Evolutionary conservation across 1,140 invertebrate species (phyloP).

Genomic region (Drosophila punjabiensis): DNA sequence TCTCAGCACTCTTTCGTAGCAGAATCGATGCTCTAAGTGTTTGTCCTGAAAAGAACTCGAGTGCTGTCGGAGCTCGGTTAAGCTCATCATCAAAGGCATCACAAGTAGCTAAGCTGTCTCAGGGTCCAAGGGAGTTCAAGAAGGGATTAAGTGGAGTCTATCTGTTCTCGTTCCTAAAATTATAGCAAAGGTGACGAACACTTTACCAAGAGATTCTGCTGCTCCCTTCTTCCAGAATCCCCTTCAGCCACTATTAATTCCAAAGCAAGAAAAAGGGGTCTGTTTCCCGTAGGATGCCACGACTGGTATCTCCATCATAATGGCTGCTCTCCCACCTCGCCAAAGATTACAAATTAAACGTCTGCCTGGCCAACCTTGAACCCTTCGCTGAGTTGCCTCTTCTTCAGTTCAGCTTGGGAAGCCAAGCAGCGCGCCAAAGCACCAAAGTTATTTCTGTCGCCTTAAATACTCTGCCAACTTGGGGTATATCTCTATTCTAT

Average conservation of each 20-base stretch:
- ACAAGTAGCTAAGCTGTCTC: conserved; percentile 16
- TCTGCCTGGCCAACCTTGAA: conserved; percentile 64
- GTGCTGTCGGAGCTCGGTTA: neutral
- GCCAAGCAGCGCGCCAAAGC: conserved; percentile 19
- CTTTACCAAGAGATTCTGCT: neutral
- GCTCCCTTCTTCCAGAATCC: neutral
- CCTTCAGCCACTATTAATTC: conserved; percentile 8
- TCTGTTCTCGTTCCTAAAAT: neutral
- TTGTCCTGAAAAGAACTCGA: conserved; percentile 5
- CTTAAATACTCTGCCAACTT: conserved; percentile 27
- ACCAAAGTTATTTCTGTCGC: conserved; percentile 73
- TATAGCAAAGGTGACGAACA: neutral
- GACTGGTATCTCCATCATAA: conserved; percentile 22
- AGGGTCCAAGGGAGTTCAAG: conserved; percentile 13
- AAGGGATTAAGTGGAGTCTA: conserved; percentile 20
- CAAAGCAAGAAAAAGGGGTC: neutral
- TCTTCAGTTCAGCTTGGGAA: conserved; percentile 31
- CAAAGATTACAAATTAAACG: conserved; percentile 63
- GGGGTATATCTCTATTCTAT: neutral
- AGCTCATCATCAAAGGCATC: neutral
- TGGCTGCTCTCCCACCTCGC: conserved; percentile 33
- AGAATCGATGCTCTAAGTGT: neutral
- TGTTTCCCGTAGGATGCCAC: neutral
- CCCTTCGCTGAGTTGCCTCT: conserved; percentile 59
- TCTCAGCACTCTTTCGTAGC: conserved; percentile 1